Evolutionary conservation across 2,113 vertebrate genomes (phyloP).

Genomic region (Nymphicus hollandicus): DNA sequence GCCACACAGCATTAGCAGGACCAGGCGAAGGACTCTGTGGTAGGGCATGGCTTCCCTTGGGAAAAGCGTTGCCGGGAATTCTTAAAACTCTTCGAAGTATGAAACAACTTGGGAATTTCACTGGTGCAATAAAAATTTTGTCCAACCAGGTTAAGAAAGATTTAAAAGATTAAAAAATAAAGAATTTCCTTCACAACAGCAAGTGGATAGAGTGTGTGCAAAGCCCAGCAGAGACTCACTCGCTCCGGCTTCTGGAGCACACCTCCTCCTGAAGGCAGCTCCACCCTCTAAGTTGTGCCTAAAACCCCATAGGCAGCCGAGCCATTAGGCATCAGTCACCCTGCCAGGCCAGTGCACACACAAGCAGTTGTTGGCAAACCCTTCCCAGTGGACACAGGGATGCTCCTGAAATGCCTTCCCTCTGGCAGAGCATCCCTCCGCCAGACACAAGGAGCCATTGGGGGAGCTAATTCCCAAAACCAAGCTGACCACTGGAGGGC

Average conservation of each 20-base stretch:
- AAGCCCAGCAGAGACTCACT: not conserved
- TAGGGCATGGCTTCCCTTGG: slow-evolving; percentile 57
- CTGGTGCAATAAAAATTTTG: slow-evolving; percentile 66
- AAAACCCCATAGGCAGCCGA: not conserved
- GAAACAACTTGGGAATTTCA: slow-evolving; percentile 41
- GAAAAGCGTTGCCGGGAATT: slow-evolving; percentile 12
- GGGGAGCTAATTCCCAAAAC: not conserved
- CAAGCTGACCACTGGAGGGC: not conserved
- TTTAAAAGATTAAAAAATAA: not conserved
- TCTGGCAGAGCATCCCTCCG: accelerated
- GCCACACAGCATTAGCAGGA: slow-evolving; percentile 41
- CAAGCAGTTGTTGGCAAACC: not conserved
- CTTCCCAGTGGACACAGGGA: not conserved
- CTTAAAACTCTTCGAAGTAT: not conserved
- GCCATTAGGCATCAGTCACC: not conserved
- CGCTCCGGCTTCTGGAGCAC: not conserved
- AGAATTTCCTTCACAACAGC: slow-evolving; percentile 33
- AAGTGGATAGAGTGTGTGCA: not conserved
- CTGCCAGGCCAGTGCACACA: not conserved
- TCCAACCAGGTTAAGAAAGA: slow-evolving; percentile 49
- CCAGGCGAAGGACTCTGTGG: slow-evolving; percentile 43
- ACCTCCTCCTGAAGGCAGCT: slow-evolving; percentile 65
- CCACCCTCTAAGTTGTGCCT: slow-evolving; percentile 59
- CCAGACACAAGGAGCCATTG: not conserved
- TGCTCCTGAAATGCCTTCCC: not conserved